A percentile compares a stretch with the other conserved stretches of the same genome.
These are phyloP conservation scores for Coelopa pilipes DNA, from an alignment of 2,888 invertebrate species.

Conservation along the genomic window DNA sequence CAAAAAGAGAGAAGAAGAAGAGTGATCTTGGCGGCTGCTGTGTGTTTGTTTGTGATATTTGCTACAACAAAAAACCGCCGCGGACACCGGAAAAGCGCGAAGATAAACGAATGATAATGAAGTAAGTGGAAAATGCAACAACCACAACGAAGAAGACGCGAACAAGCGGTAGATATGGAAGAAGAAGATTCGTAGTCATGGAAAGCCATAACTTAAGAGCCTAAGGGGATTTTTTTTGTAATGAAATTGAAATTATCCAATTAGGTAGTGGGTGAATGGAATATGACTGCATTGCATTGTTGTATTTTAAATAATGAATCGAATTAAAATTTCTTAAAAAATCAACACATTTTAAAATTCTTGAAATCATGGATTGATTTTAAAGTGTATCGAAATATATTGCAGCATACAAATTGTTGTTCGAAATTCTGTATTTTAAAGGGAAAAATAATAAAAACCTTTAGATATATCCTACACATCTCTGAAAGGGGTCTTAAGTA, in stretches of 20 bases:
- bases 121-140: conserved; percentile 8
- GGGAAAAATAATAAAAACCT: too few relatives aligned
- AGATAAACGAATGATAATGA: conserved; percentile 34
- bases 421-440: too few relatives aligned
- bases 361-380: too few relatives aligned
- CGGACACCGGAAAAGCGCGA: conserved; percentile 31
- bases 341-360: too few relatives aligned
- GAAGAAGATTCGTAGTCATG: conserved; percentile 2
- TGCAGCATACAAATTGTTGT: too few relatives aligned
- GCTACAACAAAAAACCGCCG: not conserved
- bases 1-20: not conserved
- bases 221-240: not conserved
- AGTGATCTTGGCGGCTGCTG: not conserved
- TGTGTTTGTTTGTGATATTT: not conserved
- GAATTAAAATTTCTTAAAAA: too few relatives aligned
- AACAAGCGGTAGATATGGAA: conserved; percentile 22
- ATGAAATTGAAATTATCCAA: not conserved
- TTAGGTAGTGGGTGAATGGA: not conserved
- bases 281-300: too few relatives aligned
- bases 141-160: not conserved
- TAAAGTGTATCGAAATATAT: too few relatives aligned
- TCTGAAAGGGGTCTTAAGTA: too few relatives aligned
- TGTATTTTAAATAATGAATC: too few relatives aligned
- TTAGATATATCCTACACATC: too few relatives aligned
- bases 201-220: not conserved